These are phyloP conservation scores for Pelosia muscerda DNA, from an alignment of 2,888 invertebrate genomes.

Conservation along the genomic window DNA sequence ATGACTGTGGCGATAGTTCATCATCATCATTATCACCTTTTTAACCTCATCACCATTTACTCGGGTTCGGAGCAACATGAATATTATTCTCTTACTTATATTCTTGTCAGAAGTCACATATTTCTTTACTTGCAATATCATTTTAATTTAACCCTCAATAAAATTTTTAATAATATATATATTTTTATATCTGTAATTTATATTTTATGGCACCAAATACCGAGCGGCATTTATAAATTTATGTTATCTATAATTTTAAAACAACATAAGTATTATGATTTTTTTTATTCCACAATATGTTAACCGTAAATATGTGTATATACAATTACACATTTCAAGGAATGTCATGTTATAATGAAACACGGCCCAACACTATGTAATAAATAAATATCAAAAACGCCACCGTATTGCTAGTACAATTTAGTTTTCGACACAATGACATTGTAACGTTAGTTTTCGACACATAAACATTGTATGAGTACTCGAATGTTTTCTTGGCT, in stretches of 20 bases:
- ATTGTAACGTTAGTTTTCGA: not conserved
- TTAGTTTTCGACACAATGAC: constrained; percentile 7
- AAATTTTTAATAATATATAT: no score
- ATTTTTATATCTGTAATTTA: no score
- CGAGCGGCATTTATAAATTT: no score
- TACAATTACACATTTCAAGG: not conserved
- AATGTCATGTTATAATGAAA: not conserved
- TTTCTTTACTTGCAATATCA: not conserved
- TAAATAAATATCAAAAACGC: not conserved
- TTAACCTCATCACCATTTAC: not conserved
- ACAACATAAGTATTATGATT: not conserved
- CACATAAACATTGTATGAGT: not conserved
- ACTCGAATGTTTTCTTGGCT: not conserved
- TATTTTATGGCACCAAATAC: no score
- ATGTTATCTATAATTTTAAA: not conserved
- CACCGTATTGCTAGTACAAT: not conserved
- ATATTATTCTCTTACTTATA: no score
- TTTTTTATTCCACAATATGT: not conserved
- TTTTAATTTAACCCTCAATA: no score
- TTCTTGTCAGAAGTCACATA: no score
- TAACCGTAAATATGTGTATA: not conserved
- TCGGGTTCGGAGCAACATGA: no score
- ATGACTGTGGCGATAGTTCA: not conserved
- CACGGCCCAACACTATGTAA: not conserved
- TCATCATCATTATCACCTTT: not conserved